Conservation (phyloP, 1,140 invertebrate species). For the Neotoxoptera formosana region DNA sequence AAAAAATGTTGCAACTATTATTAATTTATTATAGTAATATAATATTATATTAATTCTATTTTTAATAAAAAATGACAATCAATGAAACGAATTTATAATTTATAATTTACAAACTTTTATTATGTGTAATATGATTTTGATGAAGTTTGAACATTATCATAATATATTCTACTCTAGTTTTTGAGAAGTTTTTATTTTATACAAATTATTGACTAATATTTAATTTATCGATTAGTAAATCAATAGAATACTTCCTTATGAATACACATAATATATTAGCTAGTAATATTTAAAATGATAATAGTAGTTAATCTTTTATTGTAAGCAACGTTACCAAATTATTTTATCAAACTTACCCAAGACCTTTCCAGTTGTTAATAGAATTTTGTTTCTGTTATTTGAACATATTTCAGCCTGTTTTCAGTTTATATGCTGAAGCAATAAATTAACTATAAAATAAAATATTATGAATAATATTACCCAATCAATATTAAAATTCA, state of each 20-base stretch:
- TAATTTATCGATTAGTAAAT: background rate
- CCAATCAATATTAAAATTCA: background rate
- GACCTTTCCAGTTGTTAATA: too few species aligned
- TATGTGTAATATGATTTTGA: background rate
- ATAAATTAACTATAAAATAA: too few species aligned
- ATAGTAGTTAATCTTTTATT: background rate
- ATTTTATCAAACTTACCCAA: too few species aligned
- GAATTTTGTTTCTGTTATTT: background rate
- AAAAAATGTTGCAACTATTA: background rate
- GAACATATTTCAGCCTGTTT: background rate
- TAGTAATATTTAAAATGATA: background rate
- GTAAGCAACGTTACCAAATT: background rate
- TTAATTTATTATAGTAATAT: background rate
- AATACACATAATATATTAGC: background rate
- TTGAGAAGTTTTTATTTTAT: background rate
- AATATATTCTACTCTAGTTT: background rate
- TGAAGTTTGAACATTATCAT: background rate
- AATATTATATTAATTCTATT: too few species aligned
- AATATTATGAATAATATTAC: too few species aligned
- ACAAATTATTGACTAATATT: background rate
- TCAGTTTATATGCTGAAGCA: too few species aligned
- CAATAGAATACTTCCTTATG: background rate
- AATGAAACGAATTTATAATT: background rate
- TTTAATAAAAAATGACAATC: background rate
- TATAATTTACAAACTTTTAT: too few species aligned